Base-by-base conservation (phyloP, 2,113 vertebrate genomes). In the Myotis brandtii region DNA sequence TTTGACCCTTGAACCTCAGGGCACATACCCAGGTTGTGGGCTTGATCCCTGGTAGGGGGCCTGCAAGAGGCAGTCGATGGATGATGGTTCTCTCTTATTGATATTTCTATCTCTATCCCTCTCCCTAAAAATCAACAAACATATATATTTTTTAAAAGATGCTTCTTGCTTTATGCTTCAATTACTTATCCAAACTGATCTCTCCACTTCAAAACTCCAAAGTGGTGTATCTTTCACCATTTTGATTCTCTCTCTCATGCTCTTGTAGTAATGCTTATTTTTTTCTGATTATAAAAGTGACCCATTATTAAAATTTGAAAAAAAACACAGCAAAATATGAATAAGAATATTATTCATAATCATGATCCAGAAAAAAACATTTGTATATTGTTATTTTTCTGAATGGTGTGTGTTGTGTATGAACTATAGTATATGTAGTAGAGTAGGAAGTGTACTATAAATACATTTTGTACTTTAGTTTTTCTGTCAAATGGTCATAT, bases 211-310 rank as follows among this genome's bases (percentile, higher is more conserved):
- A 3, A 27, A 89, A 89, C 59, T 84, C n/a, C 8, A 56, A 50
- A 82, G 37, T 75, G 34, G 34, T 80, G 3, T 8, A 20, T 80
- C 21, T 87, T 64, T 46, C 40, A 37, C 52, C 56, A 54, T 72
- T 67, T 30, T 80, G 5, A 64, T 50, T 86, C 34, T 89, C 50
- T 84, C 50, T 67, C 20, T 89, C 75, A n/a, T 54, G 16, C 46
- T 43, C 17, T 86, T 30, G 9, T 46, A 48, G 5, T 32, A 70
- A 83, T 86, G 12, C 14, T 48, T 62, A 70, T 54, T 94, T 30
- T 95, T 89, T 94, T 40, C 23, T 85, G 3, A 52, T 88, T 85
- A 62, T 84, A 80, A 84, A 92, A 75, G 40, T 89, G 20, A 64
- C 4, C 64, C 20, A 54, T 62, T 84, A 37, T 85, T 89, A 54